A percentile compares a stretch with the other conserved stretches of the same genome.
Conservation (phyloP, 2,113 vertebrate genomes). For the Rhipidura dahli region DNA sequence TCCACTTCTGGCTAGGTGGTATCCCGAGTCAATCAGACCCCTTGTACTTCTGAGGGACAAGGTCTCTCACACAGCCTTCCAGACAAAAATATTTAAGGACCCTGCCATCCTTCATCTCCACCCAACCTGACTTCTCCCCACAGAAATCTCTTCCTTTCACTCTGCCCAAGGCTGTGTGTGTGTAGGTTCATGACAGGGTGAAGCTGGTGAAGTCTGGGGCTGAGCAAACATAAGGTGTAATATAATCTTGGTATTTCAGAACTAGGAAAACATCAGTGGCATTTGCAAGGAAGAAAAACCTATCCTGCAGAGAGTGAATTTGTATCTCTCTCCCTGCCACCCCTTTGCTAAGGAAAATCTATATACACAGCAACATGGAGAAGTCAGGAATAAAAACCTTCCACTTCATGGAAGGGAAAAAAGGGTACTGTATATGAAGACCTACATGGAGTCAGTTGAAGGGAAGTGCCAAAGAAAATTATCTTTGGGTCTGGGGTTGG, state of each 20-base stretch:
- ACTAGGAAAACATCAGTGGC: background rate
- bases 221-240: background rate
- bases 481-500: background rate
- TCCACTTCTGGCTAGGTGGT: background rate
- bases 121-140: background rate
- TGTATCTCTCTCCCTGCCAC: background rate
- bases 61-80: background rate
- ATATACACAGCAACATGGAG: background rate
- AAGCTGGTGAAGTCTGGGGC: background rate
- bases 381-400: background rate
- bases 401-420: background rate
- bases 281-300: background rate
- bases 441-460: background rate
- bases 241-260: background rate
- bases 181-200: background rate
- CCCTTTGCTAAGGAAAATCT: background rate
- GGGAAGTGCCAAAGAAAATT: background rate
- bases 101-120: background rate
- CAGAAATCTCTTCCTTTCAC: background rate
- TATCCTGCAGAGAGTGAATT: background rate
- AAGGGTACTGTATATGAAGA: background rate
- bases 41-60: background rate
- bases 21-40: background rate
- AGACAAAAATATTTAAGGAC: background rate
- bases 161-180: background rate